Evolutionary conservation across 1,140 invertebrate species (phyloP), one percentile per base, ranked within the genome.

Genomic region (Bradysia coprophila): DNA sequence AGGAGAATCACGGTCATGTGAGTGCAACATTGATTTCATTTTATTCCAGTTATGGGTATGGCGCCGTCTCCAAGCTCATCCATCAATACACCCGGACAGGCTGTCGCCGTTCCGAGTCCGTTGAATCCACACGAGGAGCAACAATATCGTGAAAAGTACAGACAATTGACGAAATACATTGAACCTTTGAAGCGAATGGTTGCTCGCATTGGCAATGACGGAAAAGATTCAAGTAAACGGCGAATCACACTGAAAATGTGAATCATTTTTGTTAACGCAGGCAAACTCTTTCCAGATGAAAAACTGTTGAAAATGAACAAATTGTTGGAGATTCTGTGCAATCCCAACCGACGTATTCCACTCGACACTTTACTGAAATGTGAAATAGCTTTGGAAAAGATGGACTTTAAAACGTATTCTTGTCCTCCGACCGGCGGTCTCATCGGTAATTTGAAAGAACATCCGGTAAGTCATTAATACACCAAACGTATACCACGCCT

Each of bases 301-400:
- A 90, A 89, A 60, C 62, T 86, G 48, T 76, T 76, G 48, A 91
- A 91, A 62, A 88, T 93, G 82, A 91, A 86, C 54, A 91, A 89
- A 46, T 64, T 95, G 0, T 56, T 92, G 11, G 88, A 93, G 51
- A 90, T 94, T 46, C 59, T 96, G 13, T 82, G 84, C 2, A 90
- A 89, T 65, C 85, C 88, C 0, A 75, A 72, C 36, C 86, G 88
- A 63, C 65, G 87, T 50, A 81, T 91, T 66, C 78, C 88, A 1
- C 65, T 94, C 56, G 84, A 91, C 46, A 90, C 86, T 0, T 60
- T 96, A 2, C 61, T 87, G 11, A 94, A 92, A 62, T 96, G 91
- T 65, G 90, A 95, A 63, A 76, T 82, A 44, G 89, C 89, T n/a
- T 60, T 95, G 23, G 69, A 72, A 51, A 66, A 70, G 34, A 47